Base-by-base conservation (phyloP, 35 echinoderm and acorn worm genomes). In the Strongylocentrotus purpuratus region DNA sequence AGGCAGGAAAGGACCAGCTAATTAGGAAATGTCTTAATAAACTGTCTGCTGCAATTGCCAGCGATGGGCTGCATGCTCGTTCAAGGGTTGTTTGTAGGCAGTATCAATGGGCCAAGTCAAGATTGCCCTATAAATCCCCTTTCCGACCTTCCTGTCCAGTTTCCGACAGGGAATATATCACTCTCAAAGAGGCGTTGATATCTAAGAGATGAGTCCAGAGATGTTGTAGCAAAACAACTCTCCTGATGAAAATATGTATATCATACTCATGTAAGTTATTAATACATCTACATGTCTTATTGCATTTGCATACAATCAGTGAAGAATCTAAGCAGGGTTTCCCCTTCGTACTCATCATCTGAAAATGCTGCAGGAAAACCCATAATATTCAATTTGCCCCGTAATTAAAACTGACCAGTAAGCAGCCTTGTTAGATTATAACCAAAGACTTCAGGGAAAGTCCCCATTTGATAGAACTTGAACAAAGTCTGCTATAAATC, bases 1-100 rank as follows among this genome's bases (percentile, higher is more conserved):
- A 20, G 41, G 45, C 32, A 41, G 87, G 87, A 89, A 89, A 89
- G 87, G 33, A 33, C 11, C 87, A 89, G 45, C 87, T 89, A 89
- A 89, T 89, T 89, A 89, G 87, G 87, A 89, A 89, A 89, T 13
- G 87, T 89, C 33, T 46, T 89, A 89, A 89, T 89, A 89, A 89
- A 89, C 87, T 89, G 87, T 89, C 87, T 89, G 33, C 87, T 45
- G 87, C 25, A 14, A 89, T 89, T 89, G 45, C 33, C 87, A 33
- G 12, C 5, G 33, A 89, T 41, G 87, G 87, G 87, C 45, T 89
- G 87, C 45, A 35, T 89, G 45, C 22, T 31, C 33, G 86, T 45
- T 45, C 33, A 45, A 89, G 45, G 87, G 87, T 46, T 17, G 45
- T 46, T 89, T 89, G 87, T 89, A 89, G 87, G 87, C 33, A 89